Conservation (phyloP, 2,888 invertebrate species). For the Parochlus steinenii region DNA sequence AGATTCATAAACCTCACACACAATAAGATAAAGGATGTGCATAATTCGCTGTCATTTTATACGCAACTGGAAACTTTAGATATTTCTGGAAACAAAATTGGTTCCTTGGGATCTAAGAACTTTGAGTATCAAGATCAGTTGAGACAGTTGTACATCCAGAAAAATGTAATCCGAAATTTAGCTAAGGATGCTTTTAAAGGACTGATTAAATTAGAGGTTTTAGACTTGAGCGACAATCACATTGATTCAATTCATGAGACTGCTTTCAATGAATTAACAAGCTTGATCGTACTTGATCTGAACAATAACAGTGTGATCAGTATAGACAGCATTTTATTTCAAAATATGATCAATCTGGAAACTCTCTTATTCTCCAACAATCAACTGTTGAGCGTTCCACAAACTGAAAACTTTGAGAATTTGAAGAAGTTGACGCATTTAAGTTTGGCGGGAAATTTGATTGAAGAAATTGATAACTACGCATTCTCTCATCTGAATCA, state of each 20-base stretch:
- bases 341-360: constrained; percentile 49
- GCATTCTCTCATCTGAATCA: constrained; percentile 57
- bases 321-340: constrained; percentile 52
- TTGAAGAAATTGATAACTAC: constrained; percentile 51
- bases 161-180: constrained; percentile 52
- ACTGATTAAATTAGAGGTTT: constrained; percentile 42
- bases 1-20: constrained; percentile 67
- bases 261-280: constrained; percentile 62
- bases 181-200: constrained; percentile 64
- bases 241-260: constrained; percentile 53
- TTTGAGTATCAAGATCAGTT: constrained; percentile 63
- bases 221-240: constrained; percentile 64
- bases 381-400: constrained; percentile 57
- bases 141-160: constrained; percentile 56
- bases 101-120: constrained; percentile 62
- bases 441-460: constrained; percentile 62
- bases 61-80: constrained; percentile 63
- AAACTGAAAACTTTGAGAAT: constrained; percentile 43
- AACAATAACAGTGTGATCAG: constrained; percentile 59
- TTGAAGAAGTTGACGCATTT: constrained; percentile 51
- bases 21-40: constrained; percentile 64
- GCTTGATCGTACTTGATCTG: constrained; percentile 55
- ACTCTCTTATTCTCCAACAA: constrained; percentile 62
- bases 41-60: constrained; percentile 65
- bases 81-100: constrained; percentile 64